These are phyloP conservation scores for Sebastes taczanowskii DNA, from an alignment of 2,797 vertebrate species.

Conservation along the genomic window DNA sequence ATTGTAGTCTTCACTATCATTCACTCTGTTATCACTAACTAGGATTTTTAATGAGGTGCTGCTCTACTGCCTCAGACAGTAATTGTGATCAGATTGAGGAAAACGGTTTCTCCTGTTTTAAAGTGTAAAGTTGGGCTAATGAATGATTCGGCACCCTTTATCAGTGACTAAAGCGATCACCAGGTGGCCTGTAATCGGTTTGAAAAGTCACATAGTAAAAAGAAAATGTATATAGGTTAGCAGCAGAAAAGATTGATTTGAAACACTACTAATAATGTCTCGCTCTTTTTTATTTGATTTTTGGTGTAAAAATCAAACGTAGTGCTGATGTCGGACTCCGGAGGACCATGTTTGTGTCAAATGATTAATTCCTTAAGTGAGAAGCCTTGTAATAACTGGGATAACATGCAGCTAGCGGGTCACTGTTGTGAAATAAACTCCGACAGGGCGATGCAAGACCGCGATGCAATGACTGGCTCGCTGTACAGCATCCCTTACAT, in stretches of 20 bases:
- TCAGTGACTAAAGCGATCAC: not conserved
- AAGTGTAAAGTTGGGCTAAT: not conserved
- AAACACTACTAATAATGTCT: not conserved
- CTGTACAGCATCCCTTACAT: too few species aligned
- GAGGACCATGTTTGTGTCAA: too few species aligned
- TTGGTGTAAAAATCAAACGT: not conserved
- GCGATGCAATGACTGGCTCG: accelerated
- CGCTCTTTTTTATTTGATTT: not conserved
- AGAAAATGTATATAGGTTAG: accelerated
- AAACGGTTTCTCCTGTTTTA: not conserved
- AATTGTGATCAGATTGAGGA: not conserved
- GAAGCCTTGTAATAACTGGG: too few species aligned
- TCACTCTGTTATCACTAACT: slow-evolving; percentile 35
- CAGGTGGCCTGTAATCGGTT: not conserved
- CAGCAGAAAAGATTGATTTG: not conserved
- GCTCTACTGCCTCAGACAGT: not conserved
- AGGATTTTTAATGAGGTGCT: slow-evolving; percentile 46
- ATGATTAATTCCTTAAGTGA: too few species aligned
- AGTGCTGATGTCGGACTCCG: accelerated
- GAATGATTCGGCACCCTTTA: not conserved
- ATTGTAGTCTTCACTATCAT: slow-evolving; percentile 43
- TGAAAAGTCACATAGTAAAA: not conserved
- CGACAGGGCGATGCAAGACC: too few species aligned
- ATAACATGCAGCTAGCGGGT: too few species aligned
- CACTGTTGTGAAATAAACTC: too few species aligned